phyloP scores from a whole-genome alignment of 2,113 vertebrate genomes.

The Myiozetetes cayanensis region DNA sequence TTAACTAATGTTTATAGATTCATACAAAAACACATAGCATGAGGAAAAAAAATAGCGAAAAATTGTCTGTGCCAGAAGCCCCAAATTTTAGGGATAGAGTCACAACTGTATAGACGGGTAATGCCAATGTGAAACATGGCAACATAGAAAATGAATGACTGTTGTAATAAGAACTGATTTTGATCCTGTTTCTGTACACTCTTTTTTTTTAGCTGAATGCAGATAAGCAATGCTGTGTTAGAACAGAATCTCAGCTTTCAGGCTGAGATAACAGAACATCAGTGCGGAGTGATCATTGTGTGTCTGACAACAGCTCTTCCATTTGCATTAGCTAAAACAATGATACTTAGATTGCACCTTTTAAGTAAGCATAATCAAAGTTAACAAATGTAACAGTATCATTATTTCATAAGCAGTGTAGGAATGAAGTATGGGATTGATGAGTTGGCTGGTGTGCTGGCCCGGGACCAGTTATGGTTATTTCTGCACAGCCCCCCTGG shows the following conservation, averaged over 20 bases:
- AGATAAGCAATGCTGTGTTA: background rate
- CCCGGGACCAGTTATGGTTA: background rate
- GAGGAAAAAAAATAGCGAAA: background rate
- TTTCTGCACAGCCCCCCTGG: background rate
- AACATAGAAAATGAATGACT: background rate
- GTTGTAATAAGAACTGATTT: background rate
- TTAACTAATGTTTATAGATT: background rate
- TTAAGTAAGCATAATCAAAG: background rate
- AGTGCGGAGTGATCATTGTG: background rate
- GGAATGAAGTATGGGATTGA: background rate
- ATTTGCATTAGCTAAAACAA: background rate
- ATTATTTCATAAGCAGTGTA: background rate
- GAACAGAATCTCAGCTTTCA: background rate
- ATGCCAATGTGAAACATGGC: background rate
- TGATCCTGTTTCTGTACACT: background rate
- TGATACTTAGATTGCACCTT: background rate
- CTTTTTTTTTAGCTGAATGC: background rate
- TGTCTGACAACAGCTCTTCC: background rate
- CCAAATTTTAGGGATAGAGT: background rate
- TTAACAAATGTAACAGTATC: background rate
- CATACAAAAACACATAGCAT: background rate
- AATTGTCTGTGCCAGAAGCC: background rate
- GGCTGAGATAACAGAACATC: background rate
- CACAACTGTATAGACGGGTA: background rate
- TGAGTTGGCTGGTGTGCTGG: background rate